Evolutionary conservation across 2,797 vertebrate genomes (phyloP).

Genomic region (Lates japonicus): DNA sequence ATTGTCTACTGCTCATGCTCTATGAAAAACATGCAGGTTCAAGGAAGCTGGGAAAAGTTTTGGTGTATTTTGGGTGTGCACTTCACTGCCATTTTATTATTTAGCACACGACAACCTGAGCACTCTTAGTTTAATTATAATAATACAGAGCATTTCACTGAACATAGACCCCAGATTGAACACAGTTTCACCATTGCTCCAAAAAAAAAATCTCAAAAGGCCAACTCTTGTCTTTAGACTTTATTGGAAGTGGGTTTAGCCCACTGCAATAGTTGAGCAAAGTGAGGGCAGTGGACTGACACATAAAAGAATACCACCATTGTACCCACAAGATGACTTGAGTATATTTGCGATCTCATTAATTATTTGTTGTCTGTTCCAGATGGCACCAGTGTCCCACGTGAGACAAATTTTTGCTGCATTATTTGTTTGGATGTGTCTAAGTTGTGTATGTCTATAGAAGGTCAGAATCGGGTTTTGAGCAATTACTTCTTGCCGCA

Average conservation of each 20-base stretch:
- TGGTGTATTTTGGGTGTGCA: no score
- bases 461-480: neutral
- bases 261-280: neutral
- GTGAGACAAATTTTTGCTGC: neutral
- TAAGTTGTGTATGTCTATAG: neutral
- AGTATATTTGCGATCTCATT: neutral
- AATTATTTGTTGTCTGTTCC: neutral
- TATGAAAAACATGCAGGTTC: no score
- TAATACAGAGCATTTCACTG: no score
- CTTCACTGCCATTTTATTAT: no score
- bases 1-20: no score
- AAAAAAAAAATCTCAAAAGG: no score
- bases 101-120: no score
- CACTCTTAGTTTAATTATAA: no score
- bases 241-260: neutral
- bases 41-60: no score
- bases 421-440: no score
- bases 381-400: neutral
- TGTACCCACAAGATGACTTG: neutral
- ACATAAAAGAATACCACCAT: neutral
- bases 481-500: neutral
- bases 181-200: neutral
- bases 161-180: no score
- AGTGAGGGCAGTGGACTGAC: neutral
- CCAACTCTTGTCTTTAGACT: neutral